Percentiles rank a stretch among this genome's conserved stretches.
These are phyloP conservation scores for Sciurus vulgaris DNA, from an alignment of 2,797 vertebrate species.

Conservation along the genomic window DNA sequence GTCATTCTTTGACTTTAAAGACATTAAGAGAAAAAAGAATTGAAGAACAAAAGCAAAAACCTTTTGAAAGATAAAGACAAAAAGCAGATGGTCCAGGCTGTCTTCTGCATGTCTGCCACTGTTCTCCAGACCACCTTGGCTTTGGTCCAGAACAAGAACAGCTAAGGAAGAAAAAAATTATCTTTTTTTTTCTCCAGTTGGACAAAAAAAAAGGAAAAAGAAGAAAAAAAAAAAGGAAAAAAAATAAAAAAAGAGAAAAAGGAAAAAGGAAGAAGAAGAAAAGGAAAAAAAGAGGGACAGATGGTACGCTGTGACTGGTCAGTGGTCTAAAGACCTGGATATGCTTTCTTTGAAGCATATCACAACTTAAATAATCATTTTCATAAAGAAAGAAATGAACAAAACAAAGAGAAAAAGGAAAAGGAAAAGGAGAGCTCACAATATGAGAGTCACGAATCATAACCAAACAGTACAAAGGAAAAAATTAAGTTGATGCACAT, in stretches of 20 bases:
- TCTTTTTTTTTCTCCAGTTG: constrained; percentile 96
- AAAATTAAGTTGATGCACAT: constrained; percentile 88
- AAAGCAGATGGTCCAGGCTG: constrained; percentile 95
- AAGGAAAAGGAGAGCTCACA: constrained; percentile 90
- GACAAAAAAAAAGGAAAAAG: constrained; percentile 92
- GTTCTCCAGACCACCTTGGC: constrained; percentile 97
- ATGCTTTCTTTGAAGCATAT: constrained; percentile 99
- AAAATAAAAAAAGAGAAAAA: constrained; percentile 37
- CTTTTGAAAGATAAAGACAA: constrained; percentile 97
- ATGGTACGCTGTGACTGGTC: constrained; percentile 97
- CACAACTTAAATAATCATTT: constrained; percentile 92
- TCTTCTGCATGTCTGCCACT: constrained; percentile 97
- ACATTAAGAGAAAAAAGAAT: constrained; percentile 94
- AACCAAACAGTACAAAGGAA: constrained; percentile 93
- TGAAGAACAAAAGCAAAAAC: constrained; percentile 94
- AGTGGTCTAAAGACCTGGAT: constrained; percentile 97
- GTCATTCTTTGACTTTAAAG: constrained; percentile 93
- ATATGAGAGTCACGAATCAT: constrained; percentile 90
- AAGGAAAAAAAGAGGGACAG: constrained; percentile 96
- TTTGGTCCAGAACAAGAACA: constrained; percentile 99
- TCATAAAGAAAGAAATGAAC: constrained; percentile 86
- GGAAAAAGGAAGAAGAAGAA: constrained; percentile 80
- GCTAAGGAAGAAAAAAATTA: constrained; percentile 99
- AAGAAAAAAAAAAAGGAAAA: constrained; percentile 45
- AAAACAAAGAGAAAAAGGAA: constrained; percentile 88